phyloP scores from a whole-genome alignment of 2,113 vertebrate species.

The Oncorhynchus clarkii region DNA sequence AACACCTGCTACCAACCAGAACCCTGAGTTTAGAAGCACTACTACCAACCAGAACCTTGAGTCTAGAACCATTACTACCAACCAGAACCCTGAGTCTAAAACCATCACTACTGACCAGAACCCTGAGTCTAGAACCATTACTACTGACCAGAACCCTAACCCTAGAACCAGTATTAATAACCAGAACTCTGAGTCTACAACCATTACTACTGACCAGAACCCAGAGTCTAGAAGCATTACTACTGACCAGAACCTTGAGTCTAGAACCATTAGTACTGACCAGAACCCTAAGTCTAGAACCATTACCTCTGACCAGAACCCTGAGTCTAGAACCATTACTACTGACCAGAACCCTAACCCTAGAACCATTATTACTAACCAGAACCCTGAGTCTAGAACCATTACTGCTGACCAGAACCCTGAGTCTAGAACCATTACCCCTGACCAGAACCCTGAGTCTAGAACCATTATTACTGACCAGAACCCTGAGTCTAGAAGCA shows the following conservation, averaged over 20 bases:
- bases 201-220: background rate
- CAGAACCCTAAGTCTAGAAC: constrained; percentile 49
- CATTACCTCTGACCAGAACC: constrained; percentile 43
- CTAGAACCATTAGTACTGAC: background rate
- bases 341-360: constrained; percentile 14
- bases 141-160: background rate
- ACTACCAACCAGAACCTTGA: background rate
- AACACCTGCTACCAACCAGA: background rate
- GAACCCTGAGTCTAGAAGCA: constrained; percentile 13
- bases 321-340: constrained; percentile 11
- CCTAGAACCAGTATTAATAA: background rate
- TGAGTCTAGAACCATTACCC: background rate
- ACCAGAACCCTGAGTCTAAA: constrained; percentile 17
- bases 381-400: background rate
- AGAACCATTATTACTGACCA: background rate
- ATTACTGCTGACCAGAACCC: background rate
- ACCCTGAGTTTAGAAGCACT: constrained; percentile 9
- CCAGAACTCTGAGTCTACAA: background rate
- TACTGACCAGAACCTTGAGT: constrained; percentile 38
- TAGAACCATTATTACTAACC: background rate
- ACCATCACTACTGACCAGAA: background rate
- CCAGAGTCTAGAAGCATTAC: constrained; percentile 64
- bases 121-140: no score
- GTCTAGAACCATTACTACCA: background rate
- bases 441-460: background rate